Conservation (phyloP, 2,797 vertebrate genomes). For the Poecilia gillii region DNA sequence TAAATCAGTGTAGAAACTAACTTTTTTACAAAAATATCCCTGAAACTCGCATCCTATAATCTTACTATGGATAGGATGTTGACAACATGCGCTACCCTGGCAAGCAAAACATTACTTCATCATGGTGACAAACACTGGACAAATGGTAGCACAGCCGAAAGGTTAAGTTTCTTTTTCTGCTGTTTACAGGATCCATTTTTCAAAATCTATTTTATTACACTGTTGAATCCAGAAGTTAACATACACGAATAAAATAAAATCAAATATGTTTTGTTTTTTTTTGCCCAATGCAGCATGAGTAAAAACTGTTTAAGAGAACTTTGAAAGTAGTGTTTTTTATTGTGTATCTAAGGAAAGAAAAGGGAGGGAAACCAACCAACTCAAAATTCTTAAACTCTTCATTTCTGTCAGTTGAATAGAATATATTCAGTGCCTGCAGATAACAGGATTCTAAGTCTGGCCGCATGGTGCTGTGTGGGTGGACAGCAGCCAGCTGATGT, state of each 20-base stretch:
- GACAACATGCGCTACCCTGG: neutral
- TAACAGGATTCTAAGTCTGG: slow-evolving; percentile 47
- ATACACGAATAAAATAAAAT: neutral
- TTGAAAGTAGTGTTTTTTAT: neutral
- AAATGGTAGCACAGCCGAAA: too few species aligned
- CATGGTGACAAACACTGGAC: neutral
- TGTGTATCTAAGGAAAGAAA: neutral
- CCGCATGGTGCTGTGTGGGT: slow-evolving; percentile 58
- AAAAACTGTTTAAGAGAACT: neutral
- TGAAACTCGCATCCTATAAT: neutral
- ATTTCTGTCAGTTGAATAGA: slow-evolving; percentile 40
- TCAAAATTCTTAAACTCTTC: slow-evolving; percentile 28
- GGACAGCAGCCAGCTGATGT: slow-evolving; percentile 49
- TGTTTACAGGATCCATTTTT: neutral
- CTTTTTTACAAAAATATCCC: neutral
- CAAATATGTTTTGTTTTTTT: too few species aligned
- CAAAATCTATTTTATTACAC: neutral
- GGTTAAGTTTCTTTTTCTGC: too few species aligned
- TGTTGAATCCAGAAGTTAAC: neutral
- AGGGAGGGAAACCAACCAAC: slow-evolving; percentile 20
- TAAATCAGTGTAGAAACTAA: neutral
- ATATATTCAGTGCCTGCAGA: slow-evolving; percentile 37
- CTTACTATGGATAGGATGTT: neutral
- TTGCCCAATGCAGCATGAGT: neutral
- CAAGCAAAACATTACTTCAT: neutral